Conservation (phyloP, 2,888 invertebrate species). For the Melanostoma mellinum region DNA sequence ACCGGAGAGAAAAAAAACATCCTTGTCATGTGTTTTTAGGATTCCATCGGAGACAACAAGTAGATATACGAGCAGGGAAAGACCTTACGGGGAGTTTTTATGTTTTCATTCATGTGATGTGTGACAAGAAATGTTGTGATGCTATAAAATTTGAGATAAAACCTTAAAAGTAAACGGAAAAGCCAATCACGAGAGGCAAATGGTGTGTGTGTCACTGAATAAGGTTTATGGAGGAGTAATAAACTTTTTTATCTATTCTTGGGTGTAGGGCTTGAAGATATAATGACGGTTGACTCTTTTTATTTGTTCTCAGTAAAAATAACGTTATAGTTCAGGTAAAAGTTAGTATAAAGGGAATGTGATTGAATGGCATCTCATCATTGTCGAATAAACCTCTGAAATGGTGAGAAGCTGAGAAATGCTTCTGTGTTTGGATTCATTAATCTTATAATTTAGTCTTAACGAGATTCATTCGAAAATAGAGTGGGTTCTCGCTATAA, state of each 20-base stretch:
- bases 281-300: no score
- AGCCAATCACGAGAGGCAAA: constrained; percentile 5
- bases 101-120: constrained; percentile 12
- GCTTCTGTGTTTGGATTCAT: no score
- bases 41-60: background rate
- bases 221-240: constrained; percentile 17
- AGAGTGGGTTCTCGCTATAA: no score
- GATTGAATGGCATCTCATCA: no score
- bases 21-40: background rate
- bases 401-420: no score
- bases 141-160: constrained; percentile 27
- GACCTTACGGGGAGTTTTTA: background rate
- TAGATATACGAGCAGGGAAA: background rate
- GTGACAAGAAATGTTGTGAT: constrained; percentile 11
- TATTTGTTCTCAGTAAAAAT: no score
- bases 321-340: no score
- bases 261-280: background rate
- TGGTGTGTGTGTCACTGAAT: constrained; percentile 13
- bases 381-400: no score
- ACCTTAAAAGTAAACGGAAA: background rate
- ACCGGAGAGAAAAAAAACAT: background rate
- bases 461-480: no score
- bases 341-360: no score
- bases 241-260: constrained; percentile 16
- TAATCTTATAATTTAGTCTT: no score